Conservation (phyloP, 2,888 invertebrate species). For the Therioaphis trifolii region DNA sequence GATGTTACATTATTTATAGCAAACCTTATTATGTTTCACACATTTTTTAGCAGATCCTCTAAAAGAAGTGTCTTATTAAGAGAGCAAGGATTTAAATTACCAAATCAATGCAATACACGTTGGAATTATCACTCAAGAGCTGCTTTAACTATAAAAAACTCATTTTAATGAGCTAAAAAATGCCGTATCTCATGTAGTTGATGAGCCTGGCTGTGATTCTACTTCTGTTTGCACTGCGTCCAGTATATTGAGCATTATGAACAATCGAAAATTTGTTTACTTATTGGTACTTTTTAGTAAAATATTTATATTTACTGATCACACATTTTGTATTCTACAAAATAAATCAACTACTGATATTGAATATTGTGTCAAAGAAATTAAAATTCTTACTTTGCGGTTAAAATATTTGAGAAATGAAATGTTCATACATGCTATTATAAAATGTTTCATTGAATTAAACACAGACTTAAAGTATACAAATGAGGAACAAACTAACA, state of each 20-base stretch:
- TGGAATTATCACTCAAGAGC: slow-evolving; percentile 57
- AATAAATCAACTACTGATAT: slow-evolving; percentile 34
- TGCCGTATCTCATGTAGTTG: slow-evolving; percentile 28
- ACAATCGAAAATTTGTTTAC: slow-evolving; percentile 30
- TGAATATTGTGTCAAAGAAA: slow-evolving; percentile 12
- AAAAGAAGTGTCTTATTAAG: slow-evolving; percentile 39
- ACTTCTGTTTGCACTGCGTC: slow-evolving; percentile 7
- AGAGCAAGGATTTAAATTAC: slow-evolving; percentile 51
- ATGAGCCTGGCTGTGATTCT: too few species aligned
- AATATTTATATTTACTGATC: slow-evolving; percentile 46
- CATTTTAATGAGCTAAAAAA: too few species aligned
- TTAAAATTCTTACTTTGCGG: slow-evolving; percentile 2
- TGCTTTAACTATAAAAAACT: too few species aligned
- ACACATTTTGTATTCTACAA: slow-evolving; percentile 35
- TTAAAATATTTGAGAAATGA: slow-evolving; percentile 8
- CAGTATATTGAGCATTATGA: slow-evolving; percentile 2
- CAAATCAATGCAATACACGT: slow-evolving; percentile 40
- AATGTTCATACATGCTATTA: neutral
- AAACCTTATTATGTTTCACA: slow-evolving; percentile 51
- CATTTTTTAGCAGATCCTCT: slow-evolving; percentile 44
- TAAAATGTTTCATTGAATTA: too few species aligned
- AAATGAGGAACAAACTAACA: too few species aligned
- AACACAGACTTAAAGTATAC: too few species aligned
- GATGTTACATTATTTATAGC: slow-evolving; percentile 51
- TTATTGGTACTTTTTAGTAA: slow-evolving; percentile 36